These are phyloP conservation scores for Drosophila eugracilis DNA, from an alignment of 1,140 invertebrate species.

Conservation along the genomic window DNA sequence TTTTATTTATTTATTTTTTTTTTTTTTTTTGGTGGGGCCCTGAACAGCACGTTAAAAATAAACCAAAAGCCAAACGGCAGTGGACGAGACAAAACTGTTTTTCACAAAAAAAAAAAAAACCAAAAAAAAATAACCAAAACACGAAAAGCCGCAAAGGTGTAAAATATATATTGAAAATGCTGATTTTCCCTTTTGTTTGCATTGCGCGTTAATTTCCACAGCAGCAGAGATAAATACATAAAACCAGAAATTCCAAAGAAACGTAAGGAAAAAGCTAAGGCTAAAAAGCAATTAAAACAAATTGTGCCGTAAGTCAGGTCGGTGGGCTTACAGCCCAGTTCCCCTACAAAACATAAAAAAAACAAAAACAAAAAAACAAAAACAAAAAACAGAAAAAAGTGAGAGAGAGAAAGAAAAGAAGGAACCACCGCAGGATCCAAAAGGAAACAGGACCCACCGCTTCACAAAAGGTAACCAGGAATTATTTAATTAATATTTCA, in stretches of 20 bases:
- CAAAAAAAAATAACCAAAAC: neutral
- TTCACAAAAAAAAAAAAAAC: slow-evolving; percentile 19
- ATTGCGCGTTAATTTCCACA: slow-evolving; percentile 36
- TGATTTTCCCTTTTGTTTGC: slow-evolving; percentile 31
- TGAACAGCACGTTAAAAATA: slow-evolving; percentile 67
- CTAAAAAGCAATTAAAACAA: slow-evolving; percentile 81
- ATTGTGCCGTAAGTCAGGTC: slow-evolving; percentile 78
- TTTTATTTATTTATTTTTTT: slow-evolving; percentile 12
- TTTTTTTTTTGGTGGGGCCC: slow-evolving; percentile 22
- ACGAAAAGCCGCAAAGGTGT: slow-evolving; percentile 56
- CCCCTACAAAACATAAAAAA: slow-evolving; percentile 7
- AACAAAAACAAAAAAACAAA: neutral
- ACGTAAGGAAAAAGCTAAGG: slow-evolving; percentile 32
- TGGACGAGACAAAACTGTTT: slow-evolving; percentile 29
- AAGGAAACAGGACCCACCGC: slow-evolving; percentile 9
- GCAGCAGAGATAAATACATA: slow-evolving; percentile 37
- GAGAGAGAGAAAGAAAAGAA: slow-evolving; percentile 4
- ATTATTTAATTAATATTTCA: slow-evolving; percentile 58
- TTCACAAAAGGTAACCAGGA: slow-evolving; percentile 57
- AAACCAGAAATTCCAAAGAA: slow-evolving; percentile 23
- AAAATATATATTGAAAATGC: slow-evolving; percentile 43
- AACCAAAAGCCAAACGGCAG: slow-evolving; percentile 61
- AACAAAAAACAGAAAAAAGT: neutral
- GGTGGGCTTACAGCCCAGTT: slow-evolving; percentile 65
- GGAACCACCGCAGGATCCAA: slow-evolving; percentile 15